Base-by-base conservation (phyloP, 2,113 vertebrate species). In the Eleginops maclovinus region DNA sequence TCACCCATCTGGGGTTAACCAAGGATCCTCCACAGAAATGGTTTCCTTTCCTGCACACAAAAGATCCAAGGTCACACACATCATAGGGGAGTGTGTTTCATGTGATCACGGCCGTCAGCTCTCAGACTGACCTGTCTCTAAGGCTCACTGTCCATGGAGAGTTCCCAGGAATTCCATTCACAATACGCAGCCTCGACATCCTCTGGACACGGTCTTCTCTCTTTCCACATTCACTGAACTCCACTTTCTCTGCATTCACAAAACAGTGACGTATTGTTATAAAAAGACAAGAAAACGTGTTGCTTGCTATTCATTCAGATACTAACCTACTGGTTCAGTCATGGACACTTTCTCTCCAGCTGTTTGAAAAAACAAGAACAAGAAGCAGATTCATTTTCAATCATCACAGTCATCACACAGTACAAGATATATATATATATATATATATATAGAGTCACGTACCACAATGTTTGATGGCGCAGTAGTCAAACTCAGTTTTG, bases 101-200 rank as follows among this genome's bases (percentile, higher is more conserved):
- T 66, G 17, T 55, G 59, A 66, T 56, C 19, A 47, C 14, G 28
- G 21, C 16, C 7, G 15, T 67, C 21, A 17, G 36, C 53, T 72
- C 36, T 5, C 41, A 0, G 0, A 78, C 95, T 93, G 83, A 98
- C 98, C 96, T 93, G 91, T 97, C 97, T 68, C 96, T 95, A 70
- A 99, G 94, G 90, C 98, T 99, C 90, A 99, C 96, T 0, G 98
- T 99, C 98, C 98, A 99, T 3, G 98, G 98, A 0, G 98, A 99
- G 91, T 96, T 99, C 65, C 98, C 97, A 0, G 97, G 97, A 24
- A 78, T 59, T 7, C 98, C 98, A 0, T 95, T 95, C 0, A 99
- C 86, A 0, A 98, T 94, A 1, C 97, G 96, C 40, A 87, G 3
- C 82, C 13, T 88, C 13, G 41, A 36, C 7, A 8, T 4, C 3